A percentile compares a stretch with the other conserved stretches of the same genome.
These are phyloP conservation scores for Andricus grossulariae DNA, from an alignment of 1,140 invertebrate genomes.

Conservation along the genomic window DNA sequence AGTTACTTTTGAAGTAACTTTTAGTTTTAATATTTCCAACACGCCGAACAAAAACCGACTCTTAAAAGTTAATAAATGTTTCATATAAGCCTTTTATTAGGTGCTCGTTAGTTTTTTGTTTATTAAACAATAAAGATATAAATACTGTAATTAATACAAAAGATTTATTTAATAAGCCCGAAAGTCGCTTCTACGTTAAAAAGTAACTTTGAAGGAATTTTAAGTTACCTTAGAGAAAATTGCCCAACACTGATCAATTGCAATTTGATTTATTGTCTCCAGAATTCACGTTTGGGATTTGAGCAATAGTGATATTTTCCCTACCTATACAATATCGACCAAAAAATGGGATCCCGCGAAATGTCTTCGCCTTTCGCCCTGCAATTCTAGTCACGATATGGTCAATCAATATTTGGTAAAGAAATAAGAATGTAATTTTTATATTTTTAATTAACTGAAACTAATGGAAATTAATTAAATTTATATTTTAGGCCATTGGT, in stretches of 20 bases:
- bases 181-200: no score
- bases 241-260: no score
- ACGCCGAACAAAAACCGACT: background rate
- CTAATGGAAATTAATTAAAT: background rate
- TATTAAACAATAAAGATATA: no score
- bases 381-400: slow-evolving; percentile 63
- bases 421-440: slow-evolving; percentile 31
- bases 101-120: background rate
- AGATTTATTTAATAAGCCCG: no score
- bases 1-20: no score
- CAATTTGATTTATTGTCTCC: slow-evolving; percentile 29
- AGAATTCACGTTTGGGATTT: slow-evolving; percentile 80
- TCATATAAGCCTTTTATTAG: background rate
- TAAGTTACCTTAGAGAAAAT: no score
- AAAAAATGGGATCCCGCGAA: slow-evolving; percentile 62
- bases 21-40: no score
- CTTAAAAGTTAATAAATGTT: background rate
- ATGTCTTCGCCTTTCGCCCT: slow-evolving; percentile 71
- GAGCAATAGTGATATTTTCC: slow-evolving; percentile 71
- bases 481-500: slow-evolving; percentile 68
- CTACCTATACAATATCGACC: slow-evolving; percentile 61
- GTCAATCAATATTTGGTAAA: slow-evolving; percentile 70
- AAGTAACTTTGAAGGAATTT: no score
- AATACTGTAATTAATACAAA: no score
- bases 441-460: background rate